Conservation (phyloP, 2,888 invertebrate species). For the Nemapogon koenigi region DNA sequence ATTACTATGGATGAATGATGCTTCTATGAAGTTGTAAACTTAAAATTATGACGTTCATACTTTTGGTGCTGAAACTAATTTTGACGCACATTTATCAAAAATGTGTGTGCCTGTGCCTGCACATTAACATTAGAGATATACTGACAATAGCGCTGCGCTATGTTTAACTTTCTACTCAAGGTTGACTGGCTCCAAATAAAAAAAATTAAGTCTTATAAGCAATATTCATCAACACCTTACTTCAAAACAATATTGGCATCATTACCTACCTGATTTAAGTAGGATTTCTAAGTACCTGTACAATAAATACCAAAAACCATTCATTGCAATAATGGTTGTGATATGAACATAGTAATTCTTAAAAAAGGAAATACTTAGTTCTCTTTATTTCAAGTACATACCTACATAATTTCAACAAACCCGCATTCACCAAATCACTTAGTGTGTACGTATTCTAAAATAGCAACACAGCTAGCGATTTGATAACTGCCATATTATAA, state of each 20-base stretch:
- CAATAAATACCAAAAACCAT: slow-evolving; percentile 9
- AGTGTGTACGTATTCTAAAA: neutral
- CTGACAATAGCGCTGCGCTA: too few species aligned
- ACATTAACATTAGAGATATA: too few species aligned
- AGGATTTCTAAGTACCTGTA: slow-evolving; percentile 10
- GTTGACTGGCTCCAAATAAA: too few species aligned
- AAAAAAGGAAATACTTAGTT: slow-evolving; percentile 18
- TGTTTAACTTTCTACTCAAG: too few species aligned
- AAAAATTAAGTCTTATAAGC: too few species aligned
- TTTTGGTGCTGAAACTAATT: slow-evolving; percentile 5
- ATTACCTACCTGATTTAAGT: too few species aligned
- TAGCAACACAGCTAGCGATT: slow-evolving; percentile 59
- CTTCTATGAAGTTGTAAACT: too few species aligned
- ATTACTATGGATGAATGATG: too few species aligned
- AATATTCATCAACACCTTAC: too few species aligned
- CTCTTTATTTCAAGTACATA: slow-evolving; percentile 6
- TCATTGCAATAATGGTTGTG: slow-evolving; percentile 61
- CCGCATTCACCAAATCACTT: slow-evolving; percentile 40
- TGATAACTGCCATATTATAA: slow-evolving; percentile 64
- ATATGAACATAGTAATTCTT: slow-evolving; percentile 48
- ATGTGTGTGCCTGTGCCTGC: too few species aligned
- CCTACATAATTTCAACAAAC: slow-evolving; percentile 22
- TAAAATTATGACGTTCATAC: too few species aligned
- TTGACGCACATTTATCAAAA: neutral
- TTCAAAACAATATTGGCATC: too few species aligned